Evolutionary conservation across 2,113 vertebrate species (phyloP).

Genomic region (Megalops atlanticus): DNA sequence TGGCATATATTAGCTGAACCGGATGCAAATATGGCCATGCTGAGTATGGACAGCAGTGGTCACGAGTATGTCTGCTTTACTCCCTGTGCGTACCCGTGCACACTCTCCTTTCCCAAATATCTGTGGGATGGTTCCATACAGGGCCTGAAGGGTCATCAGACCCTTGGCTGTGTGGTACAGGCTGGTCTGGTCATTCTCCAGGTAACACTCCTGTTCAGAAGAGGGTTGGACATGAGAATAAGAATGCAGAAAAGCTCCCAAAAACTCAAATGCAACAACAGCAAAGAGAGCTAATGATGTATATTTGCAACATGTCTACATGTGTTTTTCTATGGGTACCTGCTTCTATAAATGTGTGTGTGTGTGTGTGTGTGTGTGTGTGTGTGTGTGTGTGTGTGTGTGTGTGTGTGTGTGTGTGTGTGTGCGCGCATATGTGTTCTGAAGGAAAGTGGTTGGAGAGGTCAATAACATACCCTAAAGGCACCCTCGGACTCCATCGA

Average conservation of each 20-base stretch:
- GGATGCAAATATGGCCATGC: not conserved
- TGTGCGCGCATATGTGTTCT: not conserved
- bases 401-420: not conserved
- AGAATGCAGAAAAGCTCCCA: too few species aligned
- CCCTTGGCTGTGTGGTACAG: constrained; percentile 96
- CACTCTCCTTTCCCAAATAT: constrained; percentile 97
- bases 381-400: not conserved
- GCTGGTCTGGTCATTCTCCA: constrained; percentile 96
- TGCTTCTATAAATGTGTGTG: not conserved
- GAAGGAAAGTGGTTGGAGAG: too few species aligned
- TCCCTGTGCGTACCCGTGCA: constrained; percentile 78
- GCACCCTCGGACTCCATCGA: constrained; percentile 96
- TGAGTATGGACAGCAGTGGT: not conserved
- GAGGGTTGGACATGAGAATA: too few species aligned
- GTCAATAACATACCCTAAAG: constrained; percentile 77
- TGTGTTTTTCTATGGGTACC: too few species aligned
- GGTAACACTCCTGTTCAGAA: constrained; percentile 84
- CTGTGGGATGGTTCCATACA: constrained; percentile 95
- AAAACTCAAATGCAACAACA: too few species aligned
- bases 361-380: not conserved
- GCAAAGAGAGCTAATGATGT: too few species aligned
- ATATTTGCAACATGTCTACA: not conserved
- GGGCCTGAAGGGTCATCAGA: constrained; percentile 91
- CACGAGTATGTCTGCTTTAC: not conserved
- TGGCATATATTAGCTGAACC: too few species aligned